phyloP scores from a whole-genome alignment of 2,113 vertebrate genomes.

The Antigone vipio region DNA sequence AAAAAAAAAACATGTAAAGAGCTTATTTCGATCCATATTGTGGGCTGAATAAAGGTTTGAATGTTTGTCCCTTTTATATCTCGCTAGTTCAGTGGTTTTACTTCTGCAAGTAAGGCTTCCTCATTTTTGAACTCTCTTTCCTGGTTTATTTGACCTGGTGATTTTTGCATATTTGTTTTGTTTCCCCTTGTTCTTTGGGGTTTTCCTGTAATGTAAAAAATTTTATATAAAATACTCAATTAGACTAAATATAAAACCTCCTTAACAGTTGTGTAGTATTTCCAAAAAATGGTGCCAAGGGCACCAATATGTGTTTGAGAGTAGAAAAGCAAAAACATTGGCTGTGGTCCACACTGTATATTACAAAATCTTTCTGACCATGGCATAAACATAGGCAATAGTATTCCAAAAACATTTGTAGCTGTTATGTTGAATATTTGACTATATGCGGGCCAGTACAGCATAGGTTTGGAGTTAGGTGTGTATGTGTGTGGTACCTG shows the following conservation, averaged over 20 bases:
- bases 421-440: neutral
- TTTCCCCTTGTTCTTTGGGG: neutral
- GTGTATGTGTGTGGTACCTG: accelerated
- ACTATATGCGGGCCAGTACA: neutral
- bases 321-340: neutral
- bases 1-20: neutral
- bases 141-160: neutral
- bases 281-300: neutral
- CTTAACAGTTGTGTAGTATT: neutral
- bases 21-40: neutral
- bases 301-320: neutral
- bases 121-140: neutral
- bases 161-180: neutral
- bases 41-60: neutral
- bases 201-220: neutral
- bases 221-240: neutral
- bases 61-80: neutral
- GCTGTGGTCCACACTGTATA: neutral
- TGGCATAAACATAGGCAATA: neutral
- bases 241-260: neutral
- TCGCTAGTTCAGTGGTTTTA: neutral
- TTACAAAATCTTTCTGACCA: neutral
- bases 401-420: neutral
- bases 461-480: neutral
- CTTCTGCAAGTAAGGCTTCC: neutral